Evolutionary conservation across 2,113 vertebrate species (phyloP), one percentile per base, ranked within the genome.

Genomic region (Nannobrachium achirus): DNA sequence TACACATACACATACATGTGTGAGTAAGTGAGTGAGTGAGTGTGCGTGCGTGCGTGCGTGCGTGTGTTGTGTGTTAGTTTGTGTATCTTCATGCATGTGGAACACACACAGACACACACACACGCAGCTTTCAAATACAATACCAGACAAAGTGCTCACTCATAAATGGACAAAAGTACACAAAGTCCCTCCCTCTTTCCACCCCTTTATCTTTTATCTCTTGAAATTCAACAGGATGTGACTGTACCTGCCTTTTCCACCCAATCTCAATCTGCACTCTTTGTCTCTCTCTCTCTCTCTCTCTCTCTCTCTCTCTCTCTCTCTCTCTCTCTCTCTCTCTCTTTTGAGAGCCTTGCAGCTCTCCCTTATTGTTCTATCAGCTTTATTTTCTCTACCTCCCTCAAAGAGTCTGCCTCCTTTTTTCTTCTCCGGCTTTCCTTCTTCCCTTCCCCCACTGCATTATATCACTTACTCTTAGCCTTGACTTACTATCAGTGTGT

Each of bases 201-300:
- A 53, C 38, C 41, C 50, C 69, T 78, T 85, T 82, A 78, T 89
- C 71, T 81, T 11, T 63, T 82, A 78, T 89, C 71, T 81, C 10
- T 63, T 63, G 48, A 63, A 76, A 75, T 76, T 72, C 71, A 89
- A 73, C 84, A 89, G 84, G 85, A 90, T 86, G 81, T 86, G 85
- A 91, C 87, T 82, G 46, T 89, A 91, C 88, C 81, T 90, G 88
- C 70, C 85, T 80, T 83, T 81, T 72, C 57, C 59, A 80, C 40
- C 71, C 62, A 38, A 62, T 62, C 71, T 69, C 41, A 61, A 66
- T 56, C 65, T 74, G 49, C 53, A 33, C 63, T 58, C 53, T 64
- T 50, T 76, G 41, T 69, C 71, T 79, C 65, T 69, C 13, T 63
- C 9, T 38, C 18, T 48, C 40, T 48, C 38, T 46, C 33, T 6